Percentiles rank a stretch among this genome's conserved stretches.
These are phyloP conservation scores for Macrosoma leucophasiata DNA, from an alignment of 2,888 invertebrate species.

Conservation along the genomic window DNA sequence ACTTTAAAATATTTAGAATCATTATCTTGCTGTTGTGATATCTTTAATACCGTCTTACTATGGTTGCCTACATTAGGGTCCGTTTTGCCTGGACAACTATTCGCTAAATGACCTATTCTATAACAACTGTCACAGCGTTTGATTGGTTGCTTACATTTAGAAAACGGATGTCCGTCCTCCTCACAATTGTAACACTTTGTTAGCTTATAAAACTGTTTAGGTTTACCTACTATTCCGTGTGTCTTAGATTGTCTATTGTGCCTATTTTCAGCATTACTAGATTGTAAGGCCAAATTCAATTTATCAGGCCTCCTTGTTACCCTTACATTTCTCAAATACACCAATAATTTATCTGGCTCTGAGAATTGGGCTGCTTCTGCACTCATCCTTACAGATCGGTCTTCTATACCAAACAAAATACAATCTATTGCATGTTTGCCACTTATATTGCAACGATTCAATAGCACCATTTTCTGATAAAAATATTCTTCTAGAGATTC, in stretches of 20 bases:
- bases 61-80: no score
- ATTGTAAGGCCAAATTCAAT: no score
- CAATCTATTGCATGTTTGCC: constrained; percentile 10
- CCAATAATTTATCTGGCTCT: constrained; percentile 1
- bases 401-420: background rate
- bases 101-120: no score
- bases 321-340: background rate
- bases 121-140: constrained; percentile 17
- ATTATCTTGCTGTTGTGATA: no score
- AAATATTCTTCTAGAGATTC: constrained; percentile 21
- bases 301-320: no score
- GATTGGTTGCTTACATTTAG: constrained; percentile 14
- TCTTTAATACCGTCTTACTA: no score
- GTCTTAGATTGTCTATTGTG: no score
- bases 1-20: no score
- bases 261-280: no score
- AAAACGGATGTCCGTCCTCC: constrained; percentile 16
- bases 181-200: constrained; percentile 20
- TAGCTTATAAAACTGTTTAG: no score
- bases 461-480: constrained; percentile 19
- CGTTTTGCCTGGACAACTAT: no score
- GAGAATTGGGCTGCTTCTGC: background rate
- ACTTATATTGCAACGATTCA: constrained; percentile 20
- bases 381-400: background rate
- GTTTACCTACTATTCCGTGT: no score